Evolutionary conservation across 2,113 vertebrate species (phyloP).

Genomic region (Prietella phreatophila): DNA sequence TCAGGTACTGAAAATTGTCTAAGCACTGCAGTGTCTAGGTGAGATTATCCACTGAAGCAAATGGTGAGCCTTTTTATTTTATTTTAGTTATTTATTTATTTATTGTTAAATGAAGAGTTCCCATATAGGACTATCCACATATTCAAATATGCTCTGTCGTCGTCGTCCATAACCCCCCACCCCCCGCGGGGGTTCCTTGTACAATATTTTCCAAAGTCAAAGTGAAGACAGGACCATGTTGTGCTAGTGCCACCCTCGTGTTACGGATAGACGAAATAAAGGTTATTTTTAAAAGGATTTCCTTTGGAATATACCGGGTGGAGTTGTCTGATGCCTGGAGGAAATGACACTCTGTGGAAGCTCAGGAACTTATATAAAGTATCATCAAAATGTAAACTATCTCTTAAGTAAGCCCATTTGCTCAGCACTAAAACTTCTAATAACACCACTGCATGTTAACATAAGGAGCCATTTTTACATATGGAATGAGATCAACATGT

Average conservation of each 20-base stretch:
- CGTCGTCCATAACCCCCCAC: not conserved
- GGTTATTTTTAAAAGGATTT: slow-evolving; percentile 60
- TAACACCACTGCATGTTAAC: not conserved
- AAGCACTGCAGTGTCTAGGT: not conserved
- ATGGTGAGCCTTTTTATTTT: not conserved
- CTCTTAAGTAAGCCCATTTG: not conserved
- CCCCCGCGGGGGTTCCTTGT: not conserved
- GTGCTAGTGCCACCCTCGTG: not conserved
- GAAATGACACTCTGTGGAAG: slow-evolving; percentile 61
- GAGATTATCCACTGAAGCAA: not conserved
- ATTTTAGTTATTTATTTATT: not conserved
- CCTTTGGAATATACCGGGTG: slow-evolving; percentile 59
- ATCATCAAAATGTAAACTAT: not conserved
- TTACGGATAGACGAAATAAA: slow-evolving; percentile 41
- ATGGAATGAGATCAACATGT: not conserved
- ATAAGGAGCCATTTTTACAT: not conserved
- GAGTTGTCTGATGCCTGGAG: slow-evolving; percentile 61
- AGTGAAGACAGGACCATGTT: not conserved
- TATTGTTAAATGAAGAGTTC: too few species aligned
- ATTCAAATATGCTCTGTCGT: not conserved
- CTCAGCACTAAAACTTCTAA: not conserved
- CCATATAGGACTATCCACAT: not conserved
- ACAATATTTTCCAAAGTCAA: not conserved
- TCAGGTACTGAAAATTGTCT: too few species aligned
- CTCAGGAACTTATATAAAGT: not conserved